Evolutionary conservation across 2,888 invertebrate species (phyloP), one percentile per base, ranked within the genome.

Genomic region (Marasmarcha lunaedactyla): DNA sequence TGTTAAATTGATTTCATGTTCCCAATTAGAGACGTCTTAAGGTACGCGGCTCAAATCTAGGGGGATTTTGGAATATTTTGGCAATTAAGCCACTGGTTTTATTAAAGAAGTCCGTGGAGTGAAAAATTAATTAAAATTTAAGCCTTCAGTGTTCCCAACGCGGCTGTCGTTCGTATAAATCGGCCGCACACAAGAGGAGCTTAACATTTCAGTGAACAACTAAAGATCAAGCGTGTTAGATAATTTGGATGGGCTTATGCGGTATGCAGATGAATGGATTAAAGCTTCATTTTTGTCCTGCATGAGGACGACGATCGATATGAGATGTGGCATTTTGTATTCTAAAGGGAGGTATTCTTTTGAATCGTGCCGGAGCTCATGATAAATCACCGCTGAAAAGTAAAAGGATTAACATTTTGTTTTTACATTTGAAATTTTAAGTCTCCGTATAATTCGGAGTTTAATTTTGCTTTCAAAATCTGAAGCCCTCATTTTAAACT

Each of bases 61-160:
- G 59, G 57, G 65, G 66, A 72, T 72, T 65, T 63, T 60, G 54
- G n/a, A 72, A 71, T 68, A 71, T 72, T 74, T 71, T 63, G 68
- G 67, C 67, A 74, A 72, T 71, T 71, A 71, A 62, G 63, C 57
- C 57, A 50, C 61, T 50, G 53, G 59, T 69, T 63, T 66, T 67
- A 67, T 68, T 68, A 68, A 72, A 70, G 67, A 69, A 72, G 55
- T 69, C 70, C 52, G 56, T 69, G 58, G 61, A 74, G 73, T 76
- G 74, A 76, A 77, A 78, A 78, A 78, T 77, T 79, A 77, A 78
- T 81, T 77, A 78, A 73, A 76, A 64, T 73, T 72, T 68, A 73
- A 76, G 63, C 73, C 70, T 62, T 68, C 65, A 59, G 56, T 60
- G 59, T 55, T 63, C 66, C 63, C 69, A 59, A 53, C 55, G 63